Evolutionary conservation across 2,113 vertebrate genomes (phyloP), one percentile per base, ranked within the genome.

Genomic region (Gallinago paraguaiae): DNA sequence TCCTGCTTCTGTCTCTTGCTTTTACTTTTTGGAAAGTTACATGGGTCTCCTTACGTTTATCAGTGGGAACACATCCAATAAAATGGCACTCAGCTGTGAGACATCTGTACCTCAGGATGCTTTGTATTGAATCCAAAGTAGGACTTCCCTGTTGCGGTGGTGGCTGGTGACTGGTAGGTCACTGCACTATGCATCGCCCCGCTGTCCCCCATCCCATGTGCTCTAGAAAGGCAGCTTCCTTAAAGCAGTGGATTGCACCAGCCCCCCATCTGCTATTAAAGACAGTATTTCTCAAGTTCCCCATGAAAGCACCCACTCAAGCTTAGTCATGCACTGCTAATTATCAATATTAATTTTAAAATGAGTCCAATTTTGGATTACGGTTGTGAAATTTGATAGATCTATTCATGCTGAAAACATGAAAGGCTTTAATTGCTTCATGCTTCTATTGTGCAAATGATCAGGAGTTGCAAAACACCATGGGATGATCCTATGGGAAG

Each of bases 271-370:
- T 86, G 85, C 61, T 90, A 10, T 23, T 74, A 63, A 69, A 82
- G 51, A 59, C 41, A 64, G 17, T 61, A 51, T 88, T 90, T 94
- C 84, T 78, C 46, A 91, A 94, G 76, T 88, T 14, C 59, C 31
- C 24, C n/a, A 25, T 57, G 45, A 91, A 87, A 91, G 53, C 90
- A 91, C 87, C 84, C 93, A 82, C 93, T 90, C 79, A 45, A 65
- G n/a, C 75, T 96, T 93, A 96, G 87, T 96, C 96, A 95, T 35
- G 64, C 75, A 80, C 53, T 54, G 17, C 35, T 48, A 91, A 96
- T 96, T 82, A 96, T 56, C 87, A 85, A 46, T 86, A 86, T 71
- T 93, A 86, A 92, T 92, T 95, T 91, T 72, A 54, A 92, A 95
- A 82, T 13, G 0, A 87, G 67, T 35, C 78, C 50, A 37, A 31